phyloP scores from a whole-genome alignment of 1,140 invertebrate species.

The Acyrthosiphon pisum region DNA sequence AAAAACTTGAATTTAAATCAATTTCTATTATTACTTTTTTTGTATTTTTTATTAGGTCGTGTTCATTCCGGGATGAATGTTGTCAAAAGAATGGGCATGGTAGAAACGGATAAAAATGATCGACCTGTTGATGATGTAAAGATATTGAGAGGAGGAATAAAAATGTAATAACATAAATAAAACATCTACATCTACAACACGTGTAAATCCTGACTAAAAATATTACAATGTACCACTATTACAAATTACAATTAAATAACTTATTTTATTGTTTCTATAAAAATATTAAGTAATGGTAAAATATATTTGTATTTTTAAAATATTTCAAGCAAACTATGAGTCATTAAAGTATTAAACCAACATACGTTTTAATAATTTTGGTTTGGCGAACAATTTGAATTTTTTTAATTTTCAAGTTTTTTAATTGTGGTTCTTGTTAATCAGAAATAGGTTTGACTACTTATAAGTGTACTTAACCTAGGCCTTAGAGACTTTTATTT shows the following conservation, averaged over 20 bases:
- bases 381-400: background rate
- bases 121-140: slow-evolving; percentile 88
- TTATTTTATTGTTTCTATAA: background rate
- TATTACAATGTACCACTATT: background rate
- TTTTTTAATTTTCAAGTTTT: background rate
- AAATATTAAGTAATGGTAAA: background rate
- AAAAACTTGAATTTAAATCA: background rate
- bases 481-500: too few relatives aligned
- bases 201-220: background rate
- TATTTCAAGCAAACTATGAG: background rate
- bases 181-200: background rate
- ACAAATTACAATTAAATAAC: background rate
- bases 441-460: background rate
- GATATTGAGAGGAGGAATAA: slow-evolving; percentile 75
- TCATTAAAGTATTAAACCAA: background rate
- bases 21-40: slow-evolving; percentile 56
- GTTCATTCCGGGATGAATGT: slow-evolving; percentile 87
- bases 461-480: background rate
- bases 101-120: slow-evolving; percentile 91
- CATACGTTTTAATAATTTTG: background rate
- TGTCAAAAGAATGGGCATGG: slow-evolving; percentile 88
- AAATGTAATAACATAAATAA: slow-evolving; percentile 58
- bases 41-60: slow-evolving; percentile 66
- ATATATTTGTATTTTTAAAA: background rate
- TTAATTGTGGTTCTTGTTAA: too few relatives aligned